Base-by-base conservation (phyloP, 1,140 invertebrate genomes). In the Argopecten irradians region DNA sequence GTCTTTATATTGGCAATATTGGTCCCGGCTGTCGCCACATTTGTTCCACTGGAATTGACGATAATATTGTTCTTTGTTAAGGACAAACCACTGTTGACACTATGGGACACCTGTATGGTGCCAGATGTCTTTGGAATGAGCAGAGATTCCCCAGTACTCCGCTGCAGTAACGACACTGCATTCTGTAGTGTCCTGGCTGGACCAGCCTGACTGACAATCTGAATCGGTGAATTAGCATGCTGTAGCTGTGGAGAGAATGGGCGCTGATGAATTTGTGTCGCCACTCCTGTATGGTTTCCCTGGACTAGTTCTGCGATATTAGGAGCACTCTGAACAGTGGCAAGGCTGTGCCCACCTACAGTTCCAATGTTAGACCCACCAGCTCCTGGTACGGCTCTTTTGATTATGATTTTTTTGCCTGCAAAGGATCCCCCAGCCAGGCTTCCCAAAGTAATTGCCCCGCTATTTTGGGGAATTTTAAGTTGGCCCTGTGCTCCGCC, bases 321-420 rank as follows among this genome's bases (percentile, higher is more conserved):
- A 28, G 55, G 11, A 71, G 28, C 55, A 22, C 55, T n/a, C 5
- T 16, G 22, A 28, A 28, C 55, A 28, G 55, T 71, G n/a, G 22
- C 55, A n/a, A 71, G 22, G 28, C 55, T n/a, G 22, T 71, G 55
- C 28, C 55, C 55, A 71, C 22, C 55, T n/a, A 71, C 55, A 71
- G 7, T 71, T 8, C 55, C 55, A 71, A 71, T 71, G 55, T 71
- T 71, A 7, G 55, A n/a, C 43, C 83, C 16, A 28, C 35, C 86
- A 87, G 34, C 84, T 8, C 36, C 33, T 39, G 83, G 83, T n/a
- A 71, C 55, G n/a, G 87, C 35, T 83, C 84, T 85, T 82, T 87
- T 88, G 41, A 90, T 88, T 13, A 90, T 88, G 14, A 90, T 88
- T 83, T 88, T 90, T 35, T 90, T 90, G 19, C 89, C 89, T 33